Conservation (phyloP, 2,888 invertebrate genomes). For the Drosophila buzzatii region DNA sequence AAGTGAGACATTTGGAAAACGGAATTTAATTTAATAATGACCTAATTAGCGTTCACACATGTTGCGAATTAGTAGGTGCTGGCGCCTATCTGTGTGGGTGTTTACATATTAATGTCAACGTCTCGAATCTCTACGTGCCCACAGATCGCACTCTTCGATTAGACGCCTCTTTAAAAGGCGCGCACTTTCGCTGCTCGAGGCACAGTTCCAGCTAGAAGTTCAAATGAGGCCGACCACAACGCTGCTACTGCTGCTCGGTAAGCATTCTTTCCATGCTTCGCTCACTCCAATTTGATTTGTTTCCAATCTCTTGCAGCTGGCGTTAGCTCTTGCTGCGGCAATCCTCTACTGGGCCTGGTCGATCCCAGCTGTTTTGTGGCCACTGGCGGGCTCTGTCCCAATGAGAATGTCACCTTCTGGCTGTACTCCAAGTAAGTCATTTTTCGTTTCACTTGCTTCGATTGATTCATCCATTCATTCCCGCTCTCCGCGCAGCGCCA, state of each 20-base stretch:
- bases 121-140: slow-evolving; percentile 37
- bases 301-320: slow-evolving; percentile 20
- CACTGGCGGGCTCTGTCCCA: slow-evolving; percentile 85
- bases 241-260: slow-evolving; percentile 52
- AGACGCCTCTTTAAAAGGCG: slow-evolving; percentile 58
- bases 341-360: slow-evolving; percentile 64
- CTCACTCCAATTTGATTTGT: not conserved
- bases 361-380: slow-evolving; percentile 68
- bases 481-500: slow-evolving; percentile 50
- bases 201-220: slow-evolving; percentile 56
- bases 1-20: slow-evolving; percentile 11
- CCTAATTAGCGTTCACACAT: slow-evolving; percentile 44
- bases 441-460: accelerated
- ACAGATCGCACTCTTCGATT: slow-evolving; percentile 60
- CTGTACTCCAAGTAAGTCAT: slow-evolving; percentile 87
- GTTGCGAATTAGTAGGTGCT: slow-evolving; percentile 42
- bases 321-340: slow-evolving; percentile 29
- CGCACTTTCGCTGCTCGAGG: slow-evolving; percentile 42
- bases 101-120: slow-evolving; percentile 51
- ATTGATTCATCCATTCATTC: not conserved
- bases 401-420: slow-evolving; percentile 88
- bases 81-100: slow-evolving; percentile 61
- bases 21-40: slow-evolving; percentile 38
- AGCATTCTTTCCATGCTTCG: not conserved
- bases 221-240: slow-evolving; percentile 40